These are phyloP conservation scores for Paramisgurnus dabryanus DNA, from an alignment of 2,113 vertebrate genomes.

Conservation along the genomic window DNA sequence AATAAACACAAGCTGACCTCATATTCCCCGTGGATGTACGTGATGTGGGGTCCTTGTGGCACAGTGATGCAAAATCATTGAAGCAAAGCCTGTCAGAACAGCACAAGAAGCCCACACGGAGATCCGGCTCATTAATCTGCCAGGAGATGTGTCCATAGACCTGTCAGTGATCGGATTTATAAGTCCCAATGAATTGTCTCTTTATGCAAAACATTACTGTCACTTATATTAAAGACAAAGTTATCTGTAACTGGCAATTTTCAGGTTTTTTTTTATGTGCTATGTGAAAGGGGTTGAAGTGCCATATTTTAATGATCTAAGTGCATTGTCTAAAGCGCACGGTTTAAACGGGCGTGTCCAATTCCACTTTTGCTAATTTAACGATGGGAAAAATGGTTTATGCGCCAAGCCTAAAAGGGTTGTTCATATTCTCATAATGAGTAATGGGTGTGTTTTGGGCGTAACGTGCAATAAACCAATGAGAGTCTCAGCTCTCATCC, in stretches of 20 bases:
- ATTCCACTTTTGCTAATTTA: too few species aligned
- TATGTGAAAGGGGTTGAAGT: too few species aligned
- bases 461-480: too few species aligned
- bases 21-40: constrained; percentile 55
- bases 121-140: constrained; percentile 71
- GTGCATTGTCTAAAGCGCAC: too few species aligned
- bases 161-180: constrained; percentile 68
- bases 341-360: too few species aligned
- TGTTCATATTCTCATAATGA: too few species aligned
- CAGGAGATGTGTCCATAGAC: constrained; percentile 66
- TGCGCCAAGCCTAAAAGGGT: too few species aligned
- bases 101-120: constrained; percentile 65
- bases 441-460: too few species aligned
- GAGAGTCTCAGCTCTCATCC: too few species aligned
- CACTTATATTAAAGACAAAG: constrained; percentile 54
- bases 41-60: constrained; percentile 55
- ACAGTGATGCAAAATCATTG: constrained; percentile 70
- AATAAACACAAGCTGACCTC: constrained; percentile 62
- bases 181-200: constrained; percentile 67
- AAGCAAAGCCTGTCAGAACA: constrained; percentile 76
- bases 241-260: neutral
- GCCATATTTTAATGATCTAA: too few species aligned
- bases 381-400: too few species aligned
- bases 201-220: constrained; percentile 58
- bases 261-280: too few species aligned